Evolutionary conservation across 2,797 vertebrate genomes (phyloP), one percentile per base, ranked within the genome.

Genomic region (Capromys pilorides): DNA sequence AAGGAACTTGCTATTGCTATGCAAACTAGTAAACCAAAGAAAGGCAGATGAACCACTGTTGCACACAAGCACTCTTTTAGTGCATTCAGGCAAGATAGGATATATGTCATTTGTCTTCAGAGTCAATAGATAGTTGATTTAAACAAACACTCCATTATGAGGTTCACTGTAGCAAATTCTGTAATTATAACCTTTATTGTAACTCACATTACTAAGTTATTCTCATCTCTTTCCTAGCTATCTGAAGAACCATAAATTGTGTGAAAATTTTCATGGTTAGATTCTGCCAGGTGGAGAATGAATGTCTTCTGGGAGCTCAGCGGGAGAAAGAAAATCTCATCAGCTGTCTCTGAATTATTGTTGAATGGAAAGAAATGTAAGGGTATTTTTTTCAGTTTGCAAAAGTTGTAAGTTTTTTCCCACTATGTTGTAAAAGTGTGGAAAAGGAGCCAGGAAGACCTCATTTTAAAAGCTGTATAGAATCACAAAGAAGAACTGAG

Each of bases 151-250:
- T 89, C 86, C 24, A 28, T 96, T 95, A 86, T 41, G 66, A 57
- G 88, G 86, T 36, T 95, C 41, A 85, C 79, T 67, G 14, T 92
- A 94, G 86, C 91, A 96, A 93, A 95, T 95, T 97, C 83, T 95
- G 59, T 96, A 95, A 95, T 97, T 95, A 67, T 45, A 95, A 95
- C 83, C 92, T 97, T 97, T 90, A 94, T 92, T 93, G 86, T 49
- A 93, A 91, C 67, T 93, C 71, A 80, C 69, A 91, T 96, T 95
- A 95, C 88, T 81, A 92, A 94, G 18, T 82, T 75, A 92, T 95
- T 97, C 91, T 95, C 75, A 93, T 82, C 61, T 75, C 6, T 94
- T 64, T 91, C n/a, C 6, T 66, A 33, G 64, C 79, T 96, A 64
- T 82, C 84, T 96, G 89, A 92, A 93, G 94, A 95, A 59, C 69